Evolutionary conservation across 2,888 invertebrate species (phyloP).

Genomic region (Ischnura elegans): DNA sequence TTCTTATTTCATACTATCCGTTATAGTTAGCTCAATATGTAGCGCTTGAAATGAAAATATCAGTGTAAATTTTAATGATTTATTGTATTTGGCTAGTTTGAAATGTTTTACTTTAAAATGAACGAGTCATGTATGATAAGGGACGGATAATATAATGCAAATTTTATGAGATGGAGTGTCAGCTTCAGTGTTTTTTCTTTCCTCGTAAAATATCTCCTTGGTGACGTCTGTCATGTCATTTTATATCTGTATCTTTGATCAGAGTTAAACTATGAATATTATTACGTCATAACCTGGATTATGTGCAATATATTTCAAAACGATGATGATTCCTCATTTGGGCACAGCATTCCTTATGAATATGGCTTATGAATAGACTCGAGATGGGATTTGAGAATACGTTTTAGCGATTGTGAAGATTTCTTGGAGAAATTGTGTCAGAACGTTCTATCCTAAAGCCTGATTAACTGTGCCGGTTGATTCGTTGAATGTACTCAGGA

Average conservation of each 20-base stretch:
- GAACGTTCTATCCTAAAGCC: background rate
- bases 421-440: background rate
- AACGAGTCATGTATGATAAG: too few species aligned
- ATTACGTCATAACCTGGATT: background rate
- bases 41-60: too few species aligned
- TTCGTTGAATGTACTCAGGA: background rate
- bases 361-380: background rate
- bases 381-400: background rate
- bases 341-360: background rate
- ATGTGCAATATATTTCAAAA: background rate
- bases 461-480: background rate
- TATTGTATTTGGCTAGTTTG: too few species aligned
- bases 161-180: too few species aligned
- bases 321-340: background rate
- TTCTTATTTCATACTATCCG: too few species aligned
- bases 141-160: too few species aligned
- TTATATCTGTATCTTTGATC: background rate
- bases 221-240: background rate
- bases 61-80: too few species aligned
- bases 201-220: background rate
- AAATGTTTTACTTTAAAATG: too few species aligned
- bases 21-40: too few species aligned
- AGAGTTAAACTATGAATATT: background rate
- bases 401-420: background rate
- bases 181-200: too few species aligned